Percentiles rank a stretch among this genome's conserved stretches.
Conservation (phyloP, 2,888 invertebrate species). For the Lasioglossum villosulum region DNA sequence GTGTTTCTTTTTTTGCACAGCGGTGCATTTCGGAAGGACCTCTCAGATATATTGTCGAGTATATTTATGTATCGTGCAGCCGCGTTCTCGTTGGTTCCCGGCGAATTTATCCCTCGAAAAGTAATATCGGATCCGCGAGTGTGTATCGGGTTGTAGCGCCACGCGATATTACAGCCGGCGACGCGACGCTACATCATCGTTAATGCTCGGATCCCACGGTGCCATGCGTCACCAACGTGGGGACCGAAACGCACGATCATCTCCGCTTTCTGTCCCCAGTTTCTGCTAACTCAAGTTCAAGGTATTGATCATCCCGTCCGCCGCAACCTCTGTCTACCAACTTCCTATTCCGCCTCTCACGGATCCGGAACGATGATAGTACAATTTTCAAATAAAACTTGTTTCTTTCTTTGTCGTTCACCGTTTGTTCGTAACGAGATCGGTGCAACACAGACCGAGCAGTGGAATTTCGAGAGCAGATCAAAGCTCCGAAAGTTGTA, state of each 20-base stretch:
- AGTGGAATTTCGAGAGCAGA: neutral
- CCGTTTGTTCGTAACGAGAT: too few species aligned
- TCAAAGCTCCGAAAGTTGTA: too few species aligned
- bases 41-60: constrained; percentile 33
- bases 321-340: constrained; percentile 3
- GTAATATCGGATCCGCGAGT: constrained; percentile 48
- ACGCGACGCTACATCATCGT: constrained; percentile 51
- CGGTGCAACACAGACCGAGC: neutral
- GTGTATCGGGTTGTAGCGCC: constrained; percentile 52
- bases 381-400: neutral
- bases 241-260: constrained; percentile 53
- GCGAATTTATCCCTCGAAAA: constrained; percentile 45
- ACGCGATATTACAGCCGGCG: constrained; percentile 49
- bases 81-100: neutral
- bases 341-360: neutral
- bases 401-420: too few species aligned
- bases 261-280: constrained; percentile 47
- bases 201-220: constrained; percentile 43
- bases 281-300: constrained; percentile 57
- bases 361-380: neutral
- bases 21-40: constrained; percentile 23
- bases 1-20: too few species aligned
- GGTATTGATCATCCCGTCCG: constrained; percentile 43
- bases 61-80: constrained; percentile 48
- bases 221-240: constrained; percentile 24